Evolutionary conservation across 2,797 vertebrate genomes (phyloP).

Genomic region (Lycodopsis pacificus): DNA sequence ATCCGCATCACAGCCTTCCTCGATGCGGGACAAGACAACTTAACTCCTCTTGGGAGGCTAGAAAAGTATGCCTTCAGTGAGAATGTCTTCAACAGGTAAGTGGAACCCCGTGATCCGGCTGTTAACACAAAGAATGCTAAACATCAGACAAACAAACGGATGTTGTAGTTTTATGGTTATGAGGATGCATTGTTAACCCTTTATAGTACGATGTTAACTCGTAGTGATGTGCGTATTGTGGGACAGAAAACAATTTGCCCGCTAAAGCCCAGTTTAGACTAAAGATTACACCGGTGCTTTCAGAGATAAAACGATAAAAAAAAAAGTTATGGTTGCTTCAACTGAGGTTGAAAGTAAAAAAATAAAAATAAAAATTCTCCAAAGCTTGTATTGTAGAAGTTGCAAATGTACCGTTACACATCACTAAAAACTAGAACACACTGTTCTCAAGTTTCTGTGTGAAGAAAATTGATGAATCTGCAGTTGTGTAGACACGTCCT

Average conservation of each 20-base stretch:
- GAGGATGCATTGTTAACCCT: neutral
- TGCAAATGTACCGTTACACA: neutral
- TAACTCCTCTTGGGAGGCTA: constrained; percentile 88
- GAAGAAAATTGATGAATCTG: neutral
- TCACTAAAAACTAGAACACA: neutral
- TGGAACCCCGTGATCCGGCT: neutral
- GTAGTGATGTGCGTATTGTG: neutral
- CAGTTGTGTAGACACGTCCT: neutral
- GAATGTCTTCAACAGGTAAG: constrained; percentile 93
- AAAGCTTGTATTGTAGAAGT: neutral
- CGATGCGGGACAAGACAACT: constrained; percentile 91
- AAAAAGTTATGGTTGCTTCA: neutral
- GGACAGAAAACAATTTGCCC: neutral
- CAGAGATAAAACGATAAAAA: neutral
- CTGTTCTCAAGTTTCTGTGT: neutral
- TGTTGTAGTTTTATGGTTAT: neutral
- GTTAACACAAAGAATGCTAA: neutral
- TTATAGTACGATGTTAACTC: neutral
- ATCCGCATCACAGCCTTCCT: constrained; percentile 92
- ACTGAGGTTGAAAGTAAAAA: neutral
- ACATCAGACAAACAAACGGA: neutral
- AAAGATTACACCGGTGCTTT: neutral
- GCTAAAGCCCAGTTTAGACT: neutral
- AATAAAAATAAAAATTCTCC: neutral
- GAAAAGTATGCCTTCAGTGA: constrained; percentile 95